phyloP scores from a whole-genome alignment of 2,888 invertebrate genomes.

The Pomacea canaliculata region DNA sequence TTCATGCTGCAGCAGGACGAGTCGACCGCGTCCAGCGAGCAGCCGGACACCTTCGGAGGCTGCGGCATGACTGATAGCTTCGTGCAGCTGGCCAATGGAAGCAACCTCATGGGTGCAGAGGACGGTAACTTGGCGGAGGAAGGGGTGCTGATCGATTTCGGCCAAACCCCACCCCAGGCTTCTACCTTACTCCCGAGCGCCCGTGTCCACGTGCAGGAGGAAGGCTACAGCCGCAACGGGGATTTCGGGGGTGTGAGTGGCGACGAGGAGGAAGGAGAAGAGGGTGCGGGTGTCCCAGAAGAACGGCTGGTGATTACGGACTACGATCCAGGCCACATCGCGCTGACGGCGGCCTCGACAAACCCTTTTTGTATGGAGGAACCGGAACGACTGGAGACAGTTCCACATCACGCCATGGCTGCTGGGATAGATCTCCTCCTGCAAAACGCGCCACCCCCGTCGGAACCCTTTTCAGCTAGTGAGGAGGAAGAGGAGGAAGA shows the following conservation, averaged over 20 bases:
- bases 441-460: slow-evolving; percentile 21
- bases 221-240: background rate
- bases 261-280: background rate
- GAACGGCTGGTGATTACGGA: background rate
- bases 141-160: slow-evolving; percentile 21
- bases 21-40: slow-evolving; percentile 2
- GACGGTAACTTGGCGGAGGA: background rate
- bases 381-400: background rate
- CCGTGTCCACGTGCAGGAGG: background rate
- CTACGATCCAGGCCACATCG: slow-evolving; percentile 18
- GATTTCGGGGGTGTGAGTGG: background rate
- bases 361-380: slow-evolving; percentile 20
- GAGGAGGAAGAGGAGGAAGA: slow-evolving; percentile 2
- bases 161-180: background rate
- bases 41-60: slow-evolving; percentile 13
- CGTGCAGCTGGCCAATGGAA: slow-evolving; percentile 22
- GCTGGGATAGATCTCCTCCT: slow-evolving; percentile 19
- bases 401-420: background rate
- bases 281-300: background rate
- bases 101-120: background rate
- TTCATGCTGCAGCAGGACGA: slow-evolving; percentile 18
- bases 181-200: background rate
- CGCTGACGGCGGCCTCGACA: background rate
- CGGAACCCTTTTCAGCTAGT: slow-evolving; percentile 12
- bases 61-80: slow-evolving; percentile 26